Conservation (phyloP, 2,888 invertebrate species). For the Agrochola circellaris region DNA sequence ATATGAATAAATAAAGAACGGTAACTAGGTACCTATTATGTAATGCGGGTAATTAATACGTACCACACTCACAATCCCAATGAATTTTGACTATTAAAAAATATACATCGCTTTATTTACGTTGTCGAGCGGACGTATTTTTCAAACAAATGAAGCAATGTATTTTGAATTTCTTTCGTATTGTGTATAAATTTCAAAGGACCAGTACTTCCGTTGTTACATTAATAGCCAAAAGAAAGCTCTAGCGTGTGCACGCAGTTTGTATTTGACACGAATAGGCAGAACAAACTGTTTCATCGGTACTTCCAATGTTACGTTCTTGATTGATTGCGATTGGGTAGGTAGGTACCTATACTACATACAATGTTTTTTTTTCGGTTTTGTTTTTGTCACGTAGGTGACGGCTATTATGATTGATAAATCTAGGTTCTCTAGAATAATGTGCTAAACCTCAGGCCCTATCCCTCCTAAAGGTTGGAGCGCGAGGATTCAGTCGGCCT, state of each 20-base stretch:
- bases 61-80: too few species aligned
- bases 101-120: not conserved
- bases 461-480: too few species aligned
- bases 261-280: conserved; percentile 58
- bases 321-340: conserved; percentile 23
- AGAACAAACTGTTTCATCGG: conserved; percentile 28
- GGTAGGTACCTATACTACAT: too few species aligned
- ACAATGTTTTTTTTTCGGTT: not conserved
- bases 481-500: too few species aligned
- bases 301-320: conserved; percentile 15
- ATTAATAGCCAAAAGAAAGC: conserved; percentile 63
- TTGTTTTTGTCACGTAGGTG: not conserved
- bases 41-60: not conserved
- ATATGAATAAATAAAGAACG: conserved; percentile 1
- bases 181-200: conserved; percentile 36
- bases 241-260: conserved; percentile 58
- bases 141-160: not conserved
- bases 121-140: not conserved
- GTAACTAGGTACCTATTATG: not conserved
- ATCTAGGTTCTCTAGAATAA: too few species aligned
- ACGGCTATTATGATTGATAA: not conserved
- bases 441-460: too few species aligned
- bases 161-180: not conserved
- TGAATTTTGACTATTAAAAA: not conserved
- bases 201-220: conserved; percentile 55